Base-by-base conservation (phyloP, 1,140 invertebrate genomes). In the Drosophila elegans region DNA sequence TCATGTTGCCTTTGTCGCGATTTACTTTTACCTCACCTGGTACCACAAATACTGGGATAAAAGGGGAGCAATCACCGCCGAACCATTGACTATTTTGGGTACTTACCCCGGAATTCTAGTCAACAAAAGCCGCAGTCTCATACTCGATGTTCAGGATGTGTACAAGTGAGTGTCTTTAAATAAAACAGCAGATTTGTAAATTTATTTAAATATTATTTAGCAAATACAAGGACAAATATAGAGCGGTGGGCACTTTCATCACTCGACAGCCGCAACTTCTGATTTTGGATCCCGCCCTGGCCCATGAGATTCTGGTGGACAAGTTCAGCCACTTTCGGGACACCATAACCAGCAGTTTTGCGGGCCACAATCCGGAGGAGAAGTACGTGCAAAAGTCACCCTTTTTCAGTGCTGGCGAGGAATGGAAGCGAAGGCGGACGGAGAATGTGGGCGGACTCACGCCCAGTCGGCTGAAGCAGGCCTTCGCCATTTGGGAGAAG, bases 371-470 rank as follows among this genome's bases (percentile, higher is more conserved):
- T 11, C 21, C 92, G 21, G 62, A 80, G 2, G 93, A 94, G 72
- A 91, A 86, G 25, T 90, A 93, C 34, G 80, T 92, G 27, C 74
- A 51, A 3, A 36, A 74, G 9, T 93, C 94, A 78, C 93, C 93
- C 0, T 94, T 94, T 76, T 80, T 92, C n/a, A 69, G 79, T n/a
- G 55, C 74, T 9, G 93, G 93, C 9, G 91, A 93, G 4, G 74
- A 64, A 9, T 95, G 95, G 95, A 94, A 94, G 78, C 81, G 92
- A 16, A 93, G 93, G 16, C 90, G 94, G 39, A 82, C 86, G 1
- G 93, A 94, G 29, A 90, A 93, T 13, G 94, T 93, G 13, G 93
- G 93, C 4, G 93, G 93, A 4, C 93, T 95, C 34, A 94, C 94
- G 1, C 80, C 91, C 2, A 91, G 91, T 56, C 86, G 72, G 32